These are phyloP conservation scores for Taurulus bubalis DNA, from an alignment of 2,113 vertebrate genomes.

Conservation along the genomic window DNA sequence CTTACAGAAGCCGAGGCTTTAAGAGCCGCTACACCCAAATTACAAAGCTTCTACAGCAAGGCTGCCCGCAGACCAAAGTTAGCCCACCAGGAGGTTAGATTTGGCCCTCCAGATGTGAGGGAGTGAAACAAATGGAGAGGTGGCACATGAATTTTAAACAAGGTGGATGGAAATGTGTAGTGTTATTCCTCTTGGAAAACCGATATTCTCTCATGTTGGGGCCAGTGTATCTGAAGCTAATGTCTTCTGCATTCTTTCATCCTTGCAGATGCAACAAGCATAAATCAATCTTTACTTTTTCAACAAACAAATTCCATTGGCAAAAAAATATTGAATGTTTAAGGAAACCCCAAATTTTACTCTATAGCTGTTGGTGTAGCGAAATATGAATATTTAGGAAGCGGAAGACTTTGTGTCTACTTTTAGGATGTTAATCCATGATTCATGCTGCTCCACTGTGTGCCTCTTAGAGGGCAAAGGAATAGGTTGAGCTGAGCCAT, in stretches of 20 bases:
- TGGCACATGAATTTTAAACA: no score
- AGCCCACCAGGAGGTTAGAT: no score
- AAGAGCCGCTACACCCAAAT: no score
- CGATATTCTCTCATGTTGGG: background rate
- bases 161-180: no score
- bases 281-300: background rate
- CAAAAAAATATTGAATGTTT: background rate
- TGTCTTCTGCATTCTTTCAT: background rate
- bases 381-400: slow-evolving; percentile 27
- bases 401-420: slow-evolving; percentile 24
- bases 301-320: background rate
- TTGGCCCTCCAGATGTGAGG: no score
- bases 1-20: no score
- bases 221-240: background rate
- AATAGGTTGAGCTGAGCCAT: slow-evolving; percentile 30
- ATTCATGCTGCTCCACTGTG: slow-evolving; percentile 50
- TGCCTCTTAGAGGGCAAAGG: slow-evolving; percentile 26
- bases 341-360: background rate
- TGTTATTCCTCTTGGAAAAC: background rate
- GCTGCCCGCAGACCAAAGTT: no score
- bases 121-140: no score
- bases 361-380: background rate
- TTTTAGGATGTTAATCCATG: slow-evolving; percentile 59
- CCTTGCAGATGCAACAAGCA: background rate
- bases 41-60: no score